phyloP scores from a whole-genome alignment of 2,113 vertebrate species.

The Oreochromis spilurus region DNA sequence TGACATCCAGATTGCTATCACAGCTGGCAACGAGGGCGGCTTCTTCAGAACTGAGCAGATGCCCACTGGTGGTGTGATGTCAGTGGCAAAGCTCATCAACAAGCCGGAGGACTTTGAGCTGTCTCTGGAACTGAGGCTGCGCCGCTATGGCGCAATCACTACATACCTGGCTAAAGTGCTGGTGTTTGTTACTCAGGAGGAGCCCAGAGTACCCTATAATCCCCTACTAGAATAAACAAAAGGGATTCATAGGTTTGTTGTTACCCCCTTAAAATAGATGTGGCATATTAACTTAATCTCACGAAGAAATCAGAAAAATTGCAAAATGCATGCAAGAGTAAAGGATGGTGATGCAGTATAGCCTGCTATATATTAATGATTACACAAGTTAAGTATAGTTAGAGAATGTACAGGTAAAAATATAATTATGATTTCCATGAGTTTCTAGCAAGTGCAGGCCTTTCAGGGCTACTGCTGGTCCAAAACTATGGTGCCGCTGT shows the following conservation, averaged over 20 bases:
- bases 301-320: neutral
- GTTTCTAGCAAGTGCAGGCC: neutral
- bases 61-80: slow-evolving; percentile 82
- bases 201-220: slow-evolving; percentile 73
- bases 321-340: neutral
- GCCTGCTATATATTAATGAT: neutral
- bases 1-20: slow-evolving; percentile 87
- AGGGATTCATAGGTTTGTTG: neutral
- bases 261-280: neutral
- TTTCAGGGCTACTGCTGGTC: neutral
- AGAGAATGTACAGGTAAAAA: neutral
- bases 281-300: neutral
- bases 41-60: slow-evolving; percentile 82
- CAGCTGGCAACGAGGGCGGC: slow-evolving; percentile 84
- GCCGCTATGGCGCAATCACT: slow-evolving; percentile 78
- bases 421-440: neutral
- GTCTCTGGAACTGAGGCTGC: slow-evolving; percentile 85
- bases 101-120: slow-evolving; percentile 87
- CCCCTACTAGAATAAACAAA: slow-evolving; percentile 39
- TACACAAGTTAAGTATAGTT: neutral
- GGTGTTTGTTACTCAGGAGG: slow-evolving; percentile 88
- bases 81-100: slow-evolving; percentile 79
- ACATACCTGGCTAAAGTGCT: slow-evolving; percentile 87
- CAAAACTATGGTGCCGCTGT: neutral
- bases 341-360: neutral